These are phyloP conservation scores for Diarsia mendica DNA, from an alignment of 2,888 invertebrate species.

Conservation along the genomic window DNA sequence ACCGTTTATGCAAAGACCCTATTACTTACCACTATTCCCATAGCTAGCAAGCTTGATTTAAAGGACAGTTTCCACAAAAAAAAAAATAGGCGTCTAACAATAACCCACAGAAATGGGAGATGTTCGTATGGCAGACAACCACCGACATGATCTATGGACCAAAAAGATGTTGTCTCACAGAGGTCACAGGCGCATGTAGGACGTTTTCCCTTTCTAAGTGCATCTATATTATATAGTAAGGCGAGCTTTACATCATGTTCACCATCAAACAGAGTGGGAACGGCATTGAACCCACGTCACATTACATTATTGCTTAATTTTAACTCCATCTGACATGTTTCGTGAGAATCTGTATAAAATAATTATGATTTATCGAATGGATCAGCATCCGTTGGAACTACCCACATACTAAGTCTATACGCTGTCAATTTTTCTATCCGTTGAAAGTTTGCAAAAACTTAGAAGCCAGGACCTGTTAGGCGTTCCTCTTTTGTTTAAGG, in stretches of 20 bases:
- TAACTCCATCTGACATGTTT: conserved; percentile 24
- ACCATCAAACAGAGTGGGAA: conserved; percentile 46
- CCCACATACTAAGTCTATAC: conserved; percentile 15
- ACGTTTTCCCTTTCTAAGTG: conserved; percentile 65
- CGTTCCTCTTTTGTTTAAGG: neutral
- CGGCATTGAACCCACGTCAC: conserved; percentile 58
- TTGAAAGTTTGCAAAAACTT: neutral
- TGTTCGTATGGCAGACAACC: neutral
- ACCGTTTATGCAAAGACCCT: neutral
- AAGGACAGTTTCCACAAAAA: neutral
- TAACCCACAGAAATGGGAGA: neutral
- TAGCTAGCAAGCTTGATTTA: neutral
- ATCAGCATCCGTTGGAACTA: conserved; percentile 11
- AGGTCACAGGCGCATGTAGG: conserved; percentile 60
- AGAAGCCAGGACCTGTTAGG: neutral
- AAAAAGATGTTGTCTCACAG: conserved; percentile 46
- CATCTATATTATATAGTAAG: conserved; percentile 40
- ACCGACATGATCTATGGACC: conserved; percentile 51
- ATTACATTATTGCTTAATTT: conserved; percentile 48
- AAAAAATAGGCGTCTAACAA: neutral
- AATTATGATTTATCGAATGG: conserved; percentile 29
- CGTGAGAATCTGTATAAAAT: conserved; percentile 43
- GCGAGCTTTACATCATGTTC: conserved; percentile 32
- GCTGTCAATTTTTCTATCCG: conserved; percentile 7
- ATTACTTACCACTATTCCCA: neutral